Conservation (phyloP, 2,888 invertebrate genomes). For the Hetaerina titia region DNA sequence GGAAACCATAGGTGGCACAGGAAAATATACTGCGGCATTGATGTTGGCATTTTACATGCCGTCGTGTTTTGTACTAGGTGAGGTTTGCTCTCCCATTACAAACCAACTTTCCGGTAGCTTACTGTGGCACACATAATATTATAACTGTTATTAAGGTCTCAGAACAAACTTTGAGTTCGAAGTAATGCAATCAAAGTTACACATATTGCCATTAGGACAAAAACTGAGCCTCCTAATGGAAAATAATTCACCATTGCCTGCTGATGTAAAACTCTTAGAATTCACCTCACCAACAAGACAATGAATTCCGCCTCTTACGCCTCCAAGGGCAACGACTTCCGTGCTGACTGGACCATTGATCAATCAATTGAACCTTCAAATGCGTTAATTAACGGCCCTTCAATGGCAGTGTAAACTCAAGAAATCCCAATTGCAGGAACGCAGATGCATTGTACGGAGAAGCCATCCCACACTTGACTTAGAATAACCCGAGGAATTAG, state of each 20-base stretch:
- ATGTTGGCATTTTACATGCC: no score
- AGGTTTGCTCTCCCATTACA: no score
- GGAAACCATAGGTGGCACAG: no score
- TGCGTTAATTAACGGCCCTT: not conserved
- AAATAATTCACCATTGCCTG: not conserved
- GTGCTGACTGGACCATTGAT: not conserved
- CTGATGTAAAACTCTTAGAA: not conserved
- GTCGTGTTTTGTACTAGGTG: no score
- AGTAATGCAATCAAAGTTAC: not conserved
- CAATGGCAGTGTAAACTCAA: not conserved
- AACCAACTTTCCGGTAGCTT: no score
- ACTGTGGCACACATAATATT: no score
- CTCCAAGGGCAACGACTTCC: not conserved
- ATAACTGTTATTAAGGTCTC: no score
- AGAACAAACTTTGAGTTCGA: no score
- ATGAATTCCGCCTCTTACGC: not conserved
- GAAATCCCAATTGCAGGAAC: not conserved
- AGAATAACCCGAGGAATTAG: constrained; percentile 41
- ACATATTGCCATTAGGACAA: not conserved
- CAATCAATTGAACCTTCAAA: not conserved
- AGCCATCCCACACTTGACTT: constrained; percentile 12
- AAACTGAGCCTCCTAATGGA: not conserved
- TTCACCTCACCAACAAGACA: not conserved
- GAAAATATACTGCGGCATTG: no score
- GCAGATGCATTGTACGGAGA: not conserved